Evolutionary conservation across 2,888 invertebrate species (phyloP).

Genomic region (Standfussiana lucernea): DNA sequence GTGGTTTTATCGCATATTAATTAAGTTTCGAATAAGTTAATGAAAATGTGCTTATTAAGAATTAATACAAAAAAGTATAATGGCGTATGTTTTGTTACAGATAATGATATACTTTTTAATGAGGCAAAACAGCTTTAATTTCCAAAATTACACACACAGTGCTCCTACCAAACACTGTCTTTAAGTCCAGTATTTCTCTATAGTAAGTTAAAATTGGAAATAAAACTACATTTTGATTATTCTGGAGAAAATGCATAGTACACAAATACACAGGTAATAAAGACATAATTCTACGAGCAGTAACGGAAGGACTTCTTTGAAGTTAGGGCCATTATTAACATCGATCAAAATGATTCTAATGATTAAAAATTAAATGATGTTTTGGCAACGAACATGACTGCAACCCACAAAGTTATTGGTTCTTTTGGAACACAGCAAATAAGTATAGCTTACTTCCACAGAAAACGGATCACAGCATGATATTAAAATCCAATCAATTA

Average conservation of each 20-base stretch:
- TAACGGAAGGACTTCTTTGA: neutral
- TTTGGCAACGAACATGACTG: neutral
- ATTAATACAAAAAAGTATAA: neutral
- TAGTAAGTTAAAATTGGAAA: neutral
- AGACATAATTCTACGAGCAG: neutral
- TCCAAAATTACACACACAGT: neutral
- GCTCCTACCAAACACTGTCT: neutral
- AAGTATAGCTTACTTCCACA: constrained; percentile 8
- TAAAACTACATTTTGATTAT: neutral
- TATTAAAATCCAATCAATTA: constrained; percentile 52
- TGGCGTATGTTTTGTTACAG: neutral
- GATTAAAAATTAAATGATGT: neutral
- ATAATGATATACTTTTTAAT: neutral
- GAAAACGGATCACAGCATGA: neutral
- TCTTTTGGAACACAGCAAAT: neutral
- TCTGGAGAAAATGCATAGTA: neutral
- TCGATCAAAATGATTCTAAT: neutral
- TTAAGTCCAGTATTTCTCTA: neutral
- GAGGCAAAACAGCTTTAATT: neutral
- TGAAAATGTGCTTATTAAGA: constrained; percentile 23
- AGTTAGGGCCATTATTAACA: no score
- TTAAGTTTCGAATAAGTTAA: constrained; percentile 28
- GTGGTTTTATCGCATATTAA: constrained; percentile 36
- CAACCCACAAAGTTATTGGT: neutral
- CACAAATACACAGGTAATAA: neutral